Evolutionary conservation across 2,113 vertebrate genomes (phyloP).

Genomic region (Rhinoderma darwinii): DNA sequence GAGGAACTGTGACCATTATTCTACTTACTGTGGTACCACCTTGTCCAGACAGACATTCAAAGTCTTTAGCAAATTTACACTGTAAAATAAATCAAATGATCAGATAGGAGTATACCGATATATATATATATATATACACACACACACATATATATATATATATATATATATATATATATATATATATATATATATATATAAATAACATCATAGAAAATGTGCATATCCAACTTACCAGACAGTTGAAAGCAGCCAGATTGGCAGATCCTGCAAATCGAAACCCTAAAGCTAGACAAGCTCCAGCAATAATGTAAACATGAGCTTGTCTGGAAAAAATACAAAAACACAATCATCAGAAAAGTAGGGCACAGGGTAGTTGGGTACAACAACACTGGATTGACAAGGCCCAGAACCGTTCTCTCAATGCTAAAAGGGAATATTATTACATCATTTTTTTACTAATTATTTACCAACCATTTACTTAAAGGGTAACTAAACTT

Average conservation of each 20-base stretch:
- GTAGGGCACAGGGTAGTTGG: not conserved
- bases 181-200: not conserved
- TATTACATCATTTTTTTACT: too few relatives aligned
- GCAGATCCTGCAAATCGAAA: slow-evolving; percentile 96
- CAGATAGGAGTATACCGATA: not conserved
- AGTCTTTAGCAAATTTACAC: slow-evolving; percentile 90
- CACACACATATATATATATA: not conserved
- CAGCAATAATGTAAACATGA: slow-evolving; percentile 95
- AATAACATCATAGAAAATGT: not conserved
- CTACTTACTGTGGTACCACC: slow-evolving; percentile 87
- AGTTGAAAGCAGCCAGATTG: slow-evolving; percentile 94
- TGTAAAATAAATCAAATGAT: slow-evolving; percentile 63
- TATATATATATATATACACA: not conserved
- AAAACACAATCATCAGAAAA: not conserved
- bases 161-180: not conserved
- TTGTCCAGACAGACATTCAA: slow-evolving; percentile 88
- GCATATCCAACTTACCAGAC: slow-evolving; percentile 78
- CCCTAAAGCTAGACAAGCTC: slow-evolving; percentile 92
- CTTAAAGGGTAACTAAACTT: too few relatives aligned
- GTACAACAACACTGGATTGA: not conserved
- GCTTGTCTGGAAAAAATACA: slow-evolving; percentile 82
- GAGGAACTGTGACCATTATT: not conserved
- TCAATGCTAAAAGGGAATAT: too few relatives aligned
- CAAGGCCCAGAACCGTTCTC: not conserved
- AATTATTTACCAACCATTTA: too few relatives aligned